Evolutionary conservation across 2,888 invertebrate species (phyloP), one percentile per base, ranked within the genome.

Genomic region (Timandra comae): DNA sequence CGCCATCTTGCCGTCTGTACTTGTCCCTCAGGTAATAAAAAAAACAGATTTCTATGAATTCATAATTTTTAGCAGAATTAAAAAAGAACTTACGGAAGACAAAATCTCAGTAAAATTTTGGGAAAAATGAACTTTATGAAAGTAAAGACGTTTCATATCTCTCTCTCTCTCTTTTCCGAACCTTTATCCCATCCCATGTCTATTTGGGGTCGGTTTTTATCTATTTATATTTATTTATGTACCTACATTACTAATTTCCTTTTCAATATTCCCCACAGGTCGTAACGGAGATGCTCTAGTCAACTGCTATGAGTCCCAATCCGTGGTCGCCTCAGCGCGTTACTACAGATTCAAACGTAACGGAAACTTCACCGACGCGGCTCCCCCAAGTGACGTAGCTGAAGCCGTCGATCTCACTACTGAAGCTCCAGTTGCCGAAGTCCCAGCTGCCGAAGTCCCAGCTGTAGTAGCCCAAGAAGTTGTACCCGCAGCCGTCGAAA

Each of bases 1-100:
- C 86, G 91, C 16, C 94, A 95, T 70, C 86, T 93, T 30, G 94
- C 95, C 3, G 93, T 95, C 22, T 95, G 95, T 67, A 93, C 93
- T 1, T 95, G 95, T 49, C 91, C 91, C 1, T 76, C 88, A 20
- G 94, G 94, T 62, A 70, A 49, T n/a, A n/a, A n/a, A n/a, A n/a
- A n/a, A n/a, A n/a, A n/a, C n/a, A n/a, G n/a, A n/a, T n/a, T n/a
- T n/a, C n/a, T n/a, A n/a, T n/a, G n/a, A n/a, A n/a, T n/a, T n/a
- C n/a, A n/a, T n/a, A n/a, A n/a, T n/a, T n/a, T n/a, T n/a, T n/a
- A n/a, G n/a, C n/a, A n/a, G n/a, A n/a, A n/a, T n/a, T n/a, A n/a
- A n/a, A n/a, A n/a, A n/a, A n/a, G n/a, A n/a, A n/a, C n/a, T n/a
- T n/a, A n/a, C n/a, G n/a, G n/a, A n/a, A n/a, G n/a, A n/a, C n/a